Evolutionary conservation across 2,113 vertebrate genomes (phyloP).

Genomic region (Kobus ellipsiprymnus): DNA sequence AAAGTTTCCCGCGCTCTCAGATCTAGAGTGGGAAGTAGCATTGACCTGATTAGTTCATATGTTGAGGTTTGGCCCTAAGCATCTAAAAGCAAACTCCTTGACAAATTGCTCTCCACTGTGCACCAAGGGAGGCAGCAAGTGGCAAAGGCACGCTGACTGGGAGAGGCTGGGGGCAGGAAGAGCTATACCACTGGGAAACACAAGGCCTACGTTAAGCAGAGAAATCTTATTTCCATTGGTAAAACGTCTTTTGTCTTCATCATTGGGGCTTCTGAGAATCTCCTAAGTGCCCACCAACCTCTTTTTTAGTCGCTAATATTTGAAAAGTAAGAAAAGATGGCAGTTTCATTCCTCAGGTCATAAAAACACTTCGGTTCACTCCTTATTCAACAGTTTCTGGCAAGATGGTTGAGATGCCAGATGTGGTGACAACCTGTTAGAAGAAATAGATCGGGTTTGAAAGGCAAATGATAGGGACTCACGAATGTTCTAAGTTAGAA

Average conservation of each 20-base stretch:
- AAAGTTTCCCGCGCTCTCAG: background rate
- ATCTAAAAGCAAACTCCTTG: background rate
- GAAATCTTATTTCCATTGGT: background rate
- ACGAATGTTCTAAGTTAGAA: background rate
- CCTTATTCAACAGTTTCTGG: background rate
- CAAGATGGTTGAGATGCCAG: background rate
- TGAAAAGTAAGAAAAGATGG: background rate
- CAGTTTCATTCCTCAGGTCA: background rate
- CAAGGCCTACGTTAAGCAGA: background rate
- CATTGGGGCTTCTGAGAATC: background rate
- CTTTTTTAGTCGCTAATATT: background rate
- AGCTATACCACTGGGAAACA: background rate
- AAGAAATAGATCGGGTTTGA: background rate
- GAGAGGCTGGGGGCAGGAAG: background rate
- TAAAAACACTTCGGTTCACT: background rate
- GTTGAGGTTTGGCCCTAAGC: background rate
- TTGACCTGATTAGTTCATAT: background rate
- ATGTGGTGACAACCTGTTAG: background rate
- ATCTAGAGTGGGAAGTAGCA: background rate
- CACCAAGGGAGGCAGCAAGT: background rate
- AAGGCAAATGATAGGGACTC: background rate
- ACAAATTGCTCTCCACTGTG: background rate
- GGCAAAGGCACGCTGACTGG: no score
- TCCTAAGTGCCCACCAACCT: background rate
- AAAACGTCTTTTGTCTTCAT: constrained; percentile 18